These are phyloP conservation scores for Luperina testacea DNA, from an alignment of 2,888 invertebrate genomes.

Conservation along the genomic window DNA sequence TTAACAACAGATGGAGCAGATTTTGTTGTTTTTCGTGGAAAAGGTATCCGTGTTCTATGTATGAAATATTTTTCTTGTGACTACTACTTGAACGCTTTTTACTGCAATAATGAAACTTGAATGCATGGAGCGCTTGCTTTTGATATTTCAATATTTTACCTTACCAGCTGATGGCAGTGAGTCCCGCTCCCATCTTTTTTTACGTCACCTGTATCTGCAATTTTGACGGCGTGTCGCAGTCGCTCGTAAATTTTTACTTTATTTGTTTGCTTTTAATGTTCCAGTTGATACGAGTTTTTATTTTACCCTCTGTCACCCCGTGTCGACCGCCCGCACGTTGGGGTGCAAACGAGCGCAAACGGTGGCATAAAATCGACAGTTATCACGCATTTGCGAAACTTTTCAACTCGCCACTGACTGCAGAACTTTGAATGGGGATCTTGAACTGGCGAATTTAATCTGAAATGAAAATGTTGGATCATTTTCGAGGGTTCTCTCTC, in stretches of 20 bases:
- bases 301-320: constrained; percentile 55
- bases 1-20: constrained; percentile 21
- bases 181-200: constrained; percentile 67
- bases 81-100: neutral
- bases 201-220: constrained; percentile 80
- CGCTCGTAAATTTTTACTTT: constrained; percentile 83
- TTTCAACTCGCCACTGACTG: constrained; percentile 65
- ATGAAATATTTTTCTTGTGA: neutral
- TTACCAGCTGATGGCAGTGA: constrained; percentile 7
- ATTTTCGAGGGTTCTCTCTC: constrained; percentile 1
- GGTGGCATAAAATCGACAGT: constrained; percentile 65
- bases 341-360: constrained; percentile 67
- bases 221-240: constrained; percentile 76
- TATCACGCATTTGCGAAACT: constrained; percentile 69
- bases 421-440: constrained; percentile 67
- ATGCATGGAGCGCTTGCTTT: neutral
- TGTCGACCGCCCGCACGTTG: constrained; percentile 62
- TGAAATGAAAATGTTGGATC: constrained; percentile 55
- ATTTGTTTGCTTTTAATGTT: constrained; percentile 75
- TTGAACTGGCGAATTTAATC: constrained; percentile 62
- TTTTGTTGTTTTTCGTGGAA: constrained; percentile 1
- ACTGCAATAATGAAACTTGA: neutral
- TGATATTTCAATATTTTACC: constrained; percentile 31
- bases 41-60: neutral
- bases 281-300: constrained; percentile 68